A percentile compares a stretch with the other conserved stretches of the same genome.
phyloP scores from a whole-genome alignment of 2,888 invertebrate species.

The Temnothorax rugatulus region DNA sequence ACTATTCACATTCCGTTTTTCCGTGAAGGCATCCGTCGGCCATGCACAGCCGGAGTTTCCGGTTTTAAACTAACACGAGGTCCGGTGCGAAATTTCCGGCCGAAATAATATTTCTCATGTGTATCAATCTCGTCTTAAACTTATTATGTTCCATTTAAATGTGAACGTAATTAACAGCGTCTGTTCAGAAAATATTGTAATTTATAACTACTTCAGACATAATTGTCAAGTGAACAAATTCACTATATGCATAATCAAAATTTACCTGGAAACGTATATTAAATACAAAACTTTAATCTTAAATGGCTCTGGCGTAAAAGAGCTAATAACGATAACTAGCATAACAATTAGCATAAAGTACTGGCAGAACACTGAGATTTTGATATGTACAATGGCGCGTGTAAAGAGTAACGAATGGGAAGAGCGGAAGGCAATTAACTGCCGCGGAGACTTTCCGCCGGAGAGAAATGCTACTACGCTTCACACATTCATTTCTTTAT shows the following conservation, averaged over 20 bases:
- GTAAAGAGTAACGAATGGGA: constrained; percentile 42
- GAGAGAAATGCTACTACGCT: constrained; percentile 13
- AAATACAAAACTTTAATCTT: constrained; percentile 26
- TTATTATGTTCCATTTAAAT: constrained; percentile 57
- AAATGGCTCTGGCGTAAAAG: neutral
- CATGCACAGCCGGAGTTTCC: constrained; percentile 58
- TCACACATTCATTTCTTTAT: constrained; percentile 16
- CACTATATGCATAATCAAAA: neutral
- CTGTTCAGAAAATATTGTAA: neutral
- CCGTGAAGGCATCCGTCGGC: neutral
- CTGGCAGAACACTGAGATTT: constrained; percentile 2
- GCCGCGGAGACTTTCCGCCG: constrained; percentile 17
- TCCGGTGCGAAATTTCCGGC: constrained; percentile 60
- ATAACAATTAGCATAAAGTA: constrained; percentile 29
- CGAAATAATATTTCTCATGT: constrained; percentile 69
- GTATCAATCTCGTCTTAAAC: constrained; percentile 66
- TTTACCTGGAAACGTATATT: neutral
- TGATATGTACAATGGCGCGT: constrained; percentile 41
- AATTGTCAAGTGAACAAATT: neutral
- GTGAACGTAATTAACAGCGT: constrained; percentile 1
- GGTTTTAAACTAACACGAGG: constrained; percentile 55
- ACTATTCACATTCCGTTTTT: constrained; percentile 20
- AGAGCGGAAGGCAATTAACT: constrained; percentile 41
- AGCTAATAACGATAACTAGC: constrained; percentile 13
- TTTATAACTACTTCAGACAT: neutral